These are phyloP conservation scores for Scaeva pyrastri DNA, from an alignment of 2,888 invertebrate species.

Conservation along the genomic window DNA sequence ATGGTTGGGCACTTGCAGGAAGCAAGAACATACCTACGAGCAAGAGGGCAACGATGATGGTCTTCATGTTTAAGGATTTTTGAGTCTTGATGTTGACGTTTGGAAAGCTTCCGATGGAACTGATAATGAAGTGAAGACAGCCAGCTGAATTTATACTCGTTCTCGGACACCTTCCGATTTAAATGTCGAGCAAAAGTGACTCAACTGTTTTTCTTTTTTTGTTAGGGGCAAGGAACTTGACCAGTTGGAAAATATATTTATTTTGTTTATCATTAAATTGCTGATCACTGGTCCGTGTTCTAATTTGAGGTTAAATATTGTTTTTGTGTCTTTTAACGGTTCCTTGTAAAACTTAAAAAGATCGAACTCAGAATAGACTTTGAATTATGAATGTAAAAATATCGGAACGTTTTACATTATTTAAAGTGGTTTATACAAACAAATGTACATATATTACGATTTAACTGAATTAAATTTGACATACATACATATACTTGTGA, in stretches of 20 bases:
- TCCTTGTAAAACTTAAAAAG: background rate
- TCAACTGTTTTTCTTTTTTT: background rate
- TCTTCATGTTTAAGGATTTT: background rate
- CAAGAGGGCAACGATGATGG: background rate
- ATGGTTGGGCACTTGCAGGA: background rate
- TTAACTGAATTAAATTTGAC: no score
- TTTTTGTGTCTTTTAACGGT: background rate
- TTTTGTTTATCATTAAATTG: background rate
- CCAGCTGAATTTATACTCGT: slow-evolving; percentile 1
- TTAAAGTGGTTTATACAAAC: no score
- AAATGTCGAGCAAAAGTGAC: background rate
- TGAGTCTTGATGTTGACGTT: background rate
- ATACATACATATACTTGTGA: no score
- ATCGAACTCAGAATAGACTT: background rate
- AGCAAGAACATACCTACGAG: background rate
- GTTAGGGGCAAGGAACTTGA: background rate
- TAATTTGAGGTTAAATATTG: background rate
- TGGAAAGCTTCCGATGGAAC: background rate
- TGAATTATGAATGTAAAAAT: no score
- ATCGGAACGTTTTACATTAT: no score
- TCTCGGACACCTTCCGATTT: background rate
- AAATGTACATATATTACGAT: no score
- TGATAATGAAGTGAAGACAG: background rate
- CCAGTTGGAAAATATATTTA: background rate
- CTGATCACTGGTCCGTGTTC: background rate